A percentile compares a stretch with the other conserved stretches of the same genome.
These are phyloP conservation scores for Tetragnatha montana DNA, from an alignment of 2,888 invertebrate species.

Conservation along the genomic window DNA sequence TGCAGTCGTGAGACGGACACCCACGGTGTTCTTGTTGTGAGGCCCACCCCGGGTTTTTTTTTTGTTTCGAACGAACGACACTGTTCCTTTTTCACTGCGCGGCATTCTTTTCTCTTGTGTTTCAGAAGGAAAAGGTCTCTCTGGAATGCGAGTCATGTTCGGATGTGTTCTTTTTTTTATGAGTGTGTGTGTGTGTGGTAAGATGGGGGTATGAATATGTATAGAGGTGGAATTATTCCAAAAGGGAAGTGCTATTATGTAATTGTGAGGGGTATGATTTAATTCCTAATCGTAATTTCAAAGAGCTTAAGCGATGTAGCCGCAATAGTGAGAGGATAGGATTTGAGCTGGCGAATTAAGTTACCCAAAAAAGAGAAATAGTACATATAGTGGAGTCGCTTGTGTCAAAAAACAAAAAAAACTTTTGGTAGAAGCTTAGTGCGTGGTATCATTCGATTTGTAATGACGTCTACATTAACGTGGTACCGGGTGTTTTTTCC, in stretches of 20 bases:
- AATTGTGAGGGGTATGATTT: not conserved
- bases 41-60: conserved; percentile 17
- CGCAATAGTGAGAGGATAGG: no score
- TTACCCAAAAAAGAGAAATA: no score
- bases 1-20: conserved; percentile 52
- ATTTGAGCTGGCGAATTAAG: no score
- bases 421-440: no score
- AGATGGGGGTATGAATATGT: not conserved
- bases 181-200: not conserved
- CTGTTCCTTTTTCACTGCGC: not conserved
- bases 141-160: not conserved
- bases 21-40: conserved; percentile 30
- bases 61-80: conserved; percentile 5
- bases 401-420: no score
- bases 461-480: no score
- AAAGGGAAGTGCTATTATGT: not conserved
- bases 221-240: not conserved
- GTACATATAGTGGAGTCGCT: no score
- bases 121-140: no score
- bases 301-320: no score
- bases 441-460: no score
- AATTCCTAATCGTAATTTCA: not conserved
- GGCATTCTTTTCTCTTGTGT: not conserved
- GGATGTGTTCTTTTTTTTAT: not conserved
- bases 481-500: no score